Conservation (phyloP, 2,888 invertebrate species). For the Unio delphinus region DNA sequence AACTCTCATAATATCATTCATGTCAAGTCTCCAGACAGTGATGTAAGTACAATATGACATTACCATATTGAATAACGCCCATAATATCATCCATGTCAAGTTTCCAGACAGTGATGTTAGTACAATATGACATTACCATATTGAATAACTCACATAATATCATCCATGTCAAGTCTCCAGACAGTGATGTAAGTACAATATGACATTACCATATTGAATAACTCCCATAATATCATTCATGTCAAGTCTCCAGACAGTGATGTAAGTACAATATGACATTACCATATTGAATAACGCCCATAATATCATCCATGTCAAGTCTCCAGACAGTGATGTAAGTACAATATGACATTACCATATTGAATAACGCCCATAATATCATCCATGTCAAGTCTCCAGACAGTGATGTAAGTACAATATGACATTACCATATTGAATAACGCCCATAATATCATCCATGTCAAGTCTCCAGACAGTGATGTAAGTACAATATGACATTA, state of each 20-base stretch:
- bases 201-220: constrained; percentile 26
- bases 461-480: too few species aligned
- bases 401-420: constrained; percentile 55
- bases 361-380: constrained; percentile 67
- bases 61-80: constrained; percentile 49
- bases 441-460: constrained; percentile 4
- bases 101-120: constrained; percentile 65
- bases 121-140: neutral
- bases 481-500: too few species aligned
- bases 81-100: constrained; percentile 71
- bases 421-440: constrained; percentile 33
- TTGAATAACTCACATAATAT: constrained; percentile 68
- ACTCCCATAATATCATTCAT: constrained; percentile 69
- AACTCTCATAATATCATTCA: constrained; percentile 69
- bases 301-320: constrained; percentile 70
- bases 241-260: constrained; percentile 66
- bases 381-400: constrained; percentile 68
- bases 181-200: constrained; percentile 58
- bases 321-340: constrained; percentile 64
- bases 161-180: constrained; percentile 67
- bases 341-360: neutral
- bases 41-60: constrained; percentile 45
- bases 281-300: constrained; percentile 43
- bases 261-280: constrained; percentile 36
- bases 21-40: constrained; percentile 66